A percentile compares a stretch with the other conserved stretches of the same genome.
Evolutionary conservation across 2,888 invertebrate genomes (phyloP).

Genomic region (Leptopilina myrica): DNA sequence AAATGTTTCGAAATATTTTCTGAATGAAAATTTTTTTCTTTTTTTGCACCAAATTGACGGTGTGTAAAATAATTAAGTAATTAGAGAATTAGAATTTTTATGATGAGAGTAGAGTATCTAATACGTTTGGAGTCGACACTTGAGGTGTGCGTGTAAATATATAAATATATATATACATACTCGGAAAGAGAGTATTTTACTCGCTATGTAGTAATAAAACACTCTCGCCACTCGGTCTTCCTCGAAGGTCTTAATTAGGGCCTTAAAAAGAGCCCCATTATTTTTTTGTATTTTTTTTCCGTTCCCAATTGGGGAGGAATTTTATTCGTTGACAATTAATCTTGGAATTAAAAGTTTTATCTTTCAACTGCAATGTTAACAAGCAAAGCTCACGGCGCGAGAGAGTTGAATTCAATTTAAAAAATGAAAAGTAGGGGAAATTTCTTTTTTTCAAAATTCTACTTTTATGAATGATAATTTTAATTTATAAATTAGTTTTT

Average conservation of each 20-base stretch:
- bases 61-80: neutral
- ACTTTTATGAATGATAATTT: neutral
- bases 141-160: neutral
- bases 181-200: neutral
- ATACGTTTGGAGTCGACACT: neutral
- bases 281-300: neutral
- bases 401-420: neutral
- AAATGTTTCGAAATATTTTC: too few species aligned
- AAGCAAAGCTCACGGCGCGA: conserved; percentile 2
- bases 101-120: neutral
- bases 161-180: neutral
- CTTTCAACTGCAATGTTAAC: conserved; percentile 12
- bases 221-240: neutral
- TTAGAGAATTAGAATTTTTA: neutral
- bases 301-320: neutral
- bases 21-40: neutral
- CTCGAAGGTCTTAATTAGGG: conserved; percentile 16
- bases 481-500: neutral
- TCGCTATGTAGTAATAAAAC: neutral
- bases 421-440: neutral
- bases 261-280: conserved; percentile 10
- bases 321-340: neutral
- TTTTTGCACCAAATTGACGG: neutral
- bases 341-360: conserved; percentile 1
- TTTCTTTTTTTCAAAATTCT: neutral